Evolutionary conservation across 2,888 invertebrate genomes (phyloP), one percentile per base, ranked within the genome.

Genomic region (Stomorhina lunata): DNA sequence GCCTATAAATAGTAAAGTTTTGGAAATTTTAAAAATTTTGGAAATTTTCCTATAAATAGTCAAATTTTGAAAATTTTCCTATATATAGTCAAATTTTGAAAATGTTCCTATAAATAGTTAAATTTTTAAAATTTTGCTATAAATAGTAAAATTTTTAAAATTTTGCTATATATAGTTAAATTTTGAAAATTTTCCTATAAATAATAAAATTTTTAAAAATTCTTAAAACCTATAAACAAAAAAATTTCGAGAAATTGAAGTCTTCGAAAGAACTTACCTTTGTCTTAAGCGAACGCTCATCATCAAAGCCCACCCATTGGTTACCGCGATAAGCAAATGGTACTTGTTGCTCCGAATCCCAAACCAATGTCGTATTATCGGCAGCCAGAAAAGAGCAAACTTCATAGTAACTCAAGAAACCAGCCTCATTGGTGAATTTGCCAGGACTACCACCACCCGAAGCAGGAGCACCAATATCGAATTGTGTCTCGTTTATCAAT

Each of bases 231-330:
- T 9, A 32, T 32, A 32, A 32, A 32, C 4, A 6, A 50, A 3
- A 32, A 17, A 43, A 25, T 12, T 32, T 1, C 6, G 4, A 25
- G 20, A 34, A 20, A 55, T 17, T n/a, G 9, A 45, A 3, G 12
- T 57, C 3, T 37, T 0, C 25, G n/a, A 25, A 12, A 34, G 5
- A 29, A 82, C 85, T 89, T 90, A 97, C 97, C 94, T 98, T 98
- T 37, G 96, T 97, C 88, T 96, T 96, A 20, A 98, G 93, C 86
- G 97, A 97, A 86, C 98, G 93, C 87, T 97, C 97, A 87, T 98
- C 98, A 88, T 98, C 98, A 86, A 98, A 98, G 79, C 98, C 98
- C 29, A 98, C 96, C 98, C 98, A 98, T 86, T 98, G 97, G 90
- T 97, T 95, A 4, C 94, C 95, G 84, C 95, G 94, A 91, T 98